A percentile compares a stretch with the other conserved stretches of the same genome.
Evolutionary conservation across 2,888 invertebrate species (phyloP).

Genomic region (Eristalis arbustorum): DNA sequence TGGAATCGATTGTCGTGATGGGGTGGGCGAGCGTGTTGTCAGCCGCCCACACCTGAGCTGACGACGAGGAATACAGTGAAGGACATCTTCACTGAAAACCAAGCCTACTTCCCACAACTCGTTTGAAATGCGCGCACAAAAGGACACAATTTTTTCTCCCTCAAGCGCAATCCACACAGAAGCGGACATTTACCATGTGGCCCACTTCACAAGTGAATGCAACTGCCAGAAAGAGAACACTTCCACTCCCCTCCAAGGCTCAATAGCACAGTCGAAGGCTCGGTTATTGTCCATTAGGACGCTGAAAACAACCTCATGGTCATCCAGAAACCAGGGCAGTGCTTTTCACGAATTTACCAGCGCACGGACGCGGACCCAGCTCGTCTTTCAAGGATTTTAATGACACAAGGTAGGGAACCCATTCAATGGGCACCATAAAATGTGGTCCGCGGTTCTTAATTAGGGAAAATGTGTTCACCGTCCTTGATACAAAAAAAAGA

Average conservation of each 20-base stretch:
- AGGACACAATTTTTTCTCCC: background rate
- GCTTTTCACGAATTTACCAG: slow-evolving; percentile 10
- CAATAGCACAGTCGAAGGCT: background rate
- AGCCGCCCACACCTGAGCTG: background rate
- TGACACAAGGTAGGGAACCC: background rate
- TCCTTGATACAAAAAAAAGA: background rate
- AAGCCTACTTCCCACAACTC: background rate
- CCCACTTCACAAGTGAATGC: background rate
- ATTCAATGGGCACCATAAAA: slow-evolving; percentile 20
- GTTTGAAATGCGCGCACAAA: background rate
- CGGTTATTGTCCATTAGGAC: background rate
- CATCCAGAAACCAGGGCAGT: slow-evolving; percentile 15
- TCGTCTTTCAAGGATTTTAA: slow-evolving; percentile 1
- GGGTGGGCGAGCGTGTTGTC: no score
- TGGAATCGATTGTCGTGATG: background rate
- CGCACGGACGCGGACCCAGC: background rate
- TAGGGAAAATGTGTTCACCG: slow-evolving; percentile 25
- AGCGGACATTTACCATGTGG: background rate
- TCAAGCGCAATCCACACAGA: background rate
- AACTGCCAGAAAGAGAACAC: background rate
- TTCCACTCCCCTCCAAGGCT: background rate
- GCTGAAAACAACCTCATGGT: slow-evolving; percentile 14
- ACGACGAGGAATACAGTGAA: background rate
- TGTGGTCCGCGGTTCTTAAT: slow-evolving; percentile 35
- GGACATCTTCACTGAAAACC: background rate